Conservation (phyloP, 2,113 vertebrate genomes). For the Corvus moneduloides region DNA sequence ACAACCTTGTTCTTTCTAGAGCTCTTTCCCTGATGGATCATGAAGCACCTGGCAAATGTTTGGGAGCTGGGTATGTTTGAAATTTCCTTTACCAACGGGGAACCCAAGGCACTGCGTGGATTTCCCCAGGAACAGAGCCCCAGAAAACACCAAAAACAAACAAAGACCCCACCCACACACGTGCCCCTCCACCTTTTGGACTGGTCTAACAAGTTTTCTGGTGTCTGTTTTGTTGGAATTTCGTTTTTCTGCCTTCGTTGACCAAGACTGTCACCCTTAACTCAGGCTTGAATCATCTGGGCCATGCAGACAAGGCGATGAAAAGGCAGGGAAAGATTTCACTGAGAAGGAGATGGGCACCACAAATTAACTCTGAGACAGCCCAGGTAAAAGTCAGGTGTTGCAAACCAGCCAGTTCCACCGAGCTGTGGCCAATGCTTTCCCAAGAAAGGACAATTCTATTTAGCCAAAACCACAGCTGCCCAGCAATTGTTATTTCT, state of each 20-base stretch:
- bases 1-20: background rate
- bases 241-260: background rate
- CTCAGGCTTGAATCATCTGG: background rate
- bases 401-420: background rate
- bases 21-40: background rate
- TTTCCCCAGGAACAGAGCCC: background rate
- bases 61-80: background rate
- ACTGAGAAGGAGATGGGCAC: background rate
- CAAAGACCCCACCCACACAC: background rate
- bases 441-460: background rate
- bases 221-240: background rate
- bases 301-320: fast-evolving
- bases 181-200: background rate
- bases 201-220: background rate
- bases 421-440: background rate
- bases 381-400: background rate
- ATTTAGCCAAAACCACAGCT: background rate
- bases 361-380: background rate
- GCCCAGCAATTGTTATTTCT: background rate
- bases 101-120: background rate
- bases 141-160: background rate
- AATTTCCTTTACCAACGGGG: background rate
- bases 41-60: background rate
- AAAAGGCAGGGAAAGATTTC: background rate
- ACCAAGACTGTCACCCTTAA: background rate